Percentiles rank a stretch among this genome's conserved stretches.
Conservation (phyloP, 2,113 vertebrate genomes). For the Candoia aspera region DNA sequence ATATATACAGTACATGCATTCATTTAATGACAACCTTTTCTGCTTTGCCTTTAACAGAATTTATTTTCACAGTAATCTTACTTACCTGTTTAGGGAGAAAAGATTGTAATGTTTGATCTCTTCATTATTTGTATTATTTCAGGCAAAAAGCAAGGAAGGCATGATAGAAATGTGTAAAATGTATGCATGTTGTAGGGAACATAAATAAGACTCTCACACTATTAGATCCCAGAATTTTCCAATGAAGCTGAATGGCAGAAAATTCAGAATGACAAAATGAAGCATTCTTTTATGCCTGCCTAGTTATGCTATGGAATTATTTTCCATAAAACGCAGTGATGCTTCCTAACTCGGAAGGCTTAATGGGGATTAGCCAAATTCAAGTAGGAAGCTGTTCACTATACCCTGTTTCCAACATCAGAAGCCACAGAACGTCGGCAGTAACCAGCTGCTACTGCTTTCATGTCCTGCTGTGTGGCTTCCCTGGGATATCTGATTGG, state of each 20-base stretch:
- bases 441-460: neutral
- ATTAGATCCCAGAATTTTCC: neutral
- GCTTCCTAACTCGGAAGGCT: neutral
- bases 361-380: neutral
- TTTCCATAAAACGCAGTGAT: neutral
- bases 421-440: neutral
- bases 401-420: neutral
- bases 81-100: neutral
- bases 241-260: neutral
- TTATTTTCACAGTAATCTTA: neutral
- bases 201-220: neutral
- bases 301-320: neutral
- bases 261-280: neutral
- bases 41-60: neutral
- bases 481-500: neutral
- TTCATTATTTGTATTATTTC: neutral
- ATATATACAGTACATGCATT: neutral
- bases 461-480: neutral
- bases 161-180: neutral
- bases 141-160: neutral
- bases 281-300: neutral
- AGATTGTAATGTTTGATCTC: neutral
- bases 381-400: neutral
- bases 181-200: neutral
- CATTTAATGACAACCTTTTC: neutral